A percentile compares a stretch with the other conserved stretches of the same genome.
phyloP scores from a whole-genome alignment of 2,888 invertebrate species.

The Napeogenes inachia region DNA sequence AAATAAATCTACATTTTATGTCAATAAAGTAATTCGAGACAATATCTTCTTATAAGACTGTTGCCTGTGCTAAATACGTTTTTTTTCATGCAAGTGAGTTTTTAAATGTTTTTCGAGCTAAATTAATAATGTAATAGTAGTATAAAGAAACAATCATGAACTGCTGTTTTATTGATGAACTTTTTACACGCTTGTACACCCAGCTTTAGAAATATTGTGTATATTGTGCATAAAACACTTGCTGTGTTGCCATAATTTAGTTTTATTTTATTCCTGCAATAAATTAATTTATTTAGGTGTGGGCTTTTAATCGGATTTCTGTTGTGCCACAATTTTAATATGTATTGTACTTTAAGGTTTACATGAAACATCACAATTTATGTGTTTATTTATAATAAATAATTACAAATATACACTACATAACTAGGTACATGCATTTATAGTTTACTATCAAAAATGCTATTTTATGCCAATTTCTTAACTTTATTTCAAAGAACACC shows the following conservation, averaged over 20 bases:
- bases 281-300: constrained; percentile 17
- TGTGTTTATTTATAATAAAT: too few relatives aligned
- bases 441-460: background rate
- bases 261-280: constrained; percentile 23
- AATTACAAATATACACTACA: too few relatives aligned
- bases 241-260: constrained; percentile 28
- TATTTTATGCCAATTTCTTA: too few relatives aligned
- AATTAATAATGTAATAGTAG: background rate
- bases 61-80: background rate
- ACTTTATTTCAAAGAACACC: background rate
- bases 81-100: background rate
- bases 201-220: background rate
- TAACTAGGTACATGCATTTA: background rate
- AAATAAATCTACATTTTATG: constrained; percentile 5
- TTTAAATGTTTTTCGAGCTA: background rate
- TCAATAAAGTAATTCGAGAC: constrained; percentile 12
- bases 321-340: constrained; percentile 6
- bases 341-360: background rate
- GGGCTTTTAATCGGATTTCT: constrained; percentile 3
- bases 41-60: constrained; percentile 15
- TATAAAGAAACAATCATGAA: background rate
- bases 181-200: background rate
- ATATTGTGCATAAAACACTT: background rate
- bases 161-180: background rate
- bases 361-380: background rate